Base-by-base conservation (phyloP, 1,140 invertebrate genomes). In the Coptotermes formosanus region DNA sequence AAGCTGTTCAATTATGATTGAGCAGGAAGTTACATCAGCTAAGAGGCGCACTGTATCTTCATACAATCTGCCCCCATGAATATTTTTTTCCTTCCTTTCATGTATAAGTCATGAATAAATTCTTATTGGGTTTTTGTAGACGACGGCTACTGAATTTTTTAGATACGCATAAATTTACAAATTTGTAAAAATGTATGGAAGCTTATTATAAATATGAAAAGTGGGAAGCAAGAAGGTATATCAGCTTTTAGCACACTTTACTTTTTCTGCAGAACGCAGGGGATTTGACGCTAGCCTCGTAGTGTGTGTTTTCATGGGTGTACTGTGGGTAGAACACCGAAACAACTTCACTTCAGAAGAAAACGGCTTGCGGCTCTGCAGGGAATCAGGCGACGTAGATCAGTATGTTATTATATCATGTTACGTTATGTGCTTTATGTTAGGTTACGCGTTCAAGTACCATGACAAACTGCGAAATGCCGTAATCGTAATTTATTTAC, bases 1-100 rank as follows among this genome's bases (percentile, higher is more conserved):
- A 75, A 75, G 64, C n/a, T 75, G 25, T 75, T 75, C 64, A 75
- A 75, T 75, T 75, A 75, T 75, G 25, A 75, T 75, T 75, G 64
- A 75, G 64, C 64, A 75, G 64, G n/a, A 75, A n/a, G 64, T 75
- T 75, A 30, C 64, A 30, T 30, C 64, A 69, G 23, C 64, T 30
- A 69, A 69, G n/a, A 69, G 64, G 64, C 12, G n/a, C 14, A 75
- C 64, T 16, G 64, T 75, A 14, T 75, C 25, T 75, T 75, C 64
- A 75, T 75, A n/a, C 14, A 75, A 3, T 75, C 64, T 9, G 8
- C 64, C 64, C n/a, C 64, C 25, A 75, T 12, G n/a, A 25, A 25
- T 75, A 2, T 16, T n/a, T n/a, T 75, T 12, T 75, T 12, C 64
- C 16, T 75, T 12, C 64, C 25, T 11, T 75, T 75, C 64, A 30